Evolutionary conservation across 2,113 vertebrate species (phyloP), one percentile per base, ranked within the genome.

Genomic region (Entomyzon cyanotis): DNA sequence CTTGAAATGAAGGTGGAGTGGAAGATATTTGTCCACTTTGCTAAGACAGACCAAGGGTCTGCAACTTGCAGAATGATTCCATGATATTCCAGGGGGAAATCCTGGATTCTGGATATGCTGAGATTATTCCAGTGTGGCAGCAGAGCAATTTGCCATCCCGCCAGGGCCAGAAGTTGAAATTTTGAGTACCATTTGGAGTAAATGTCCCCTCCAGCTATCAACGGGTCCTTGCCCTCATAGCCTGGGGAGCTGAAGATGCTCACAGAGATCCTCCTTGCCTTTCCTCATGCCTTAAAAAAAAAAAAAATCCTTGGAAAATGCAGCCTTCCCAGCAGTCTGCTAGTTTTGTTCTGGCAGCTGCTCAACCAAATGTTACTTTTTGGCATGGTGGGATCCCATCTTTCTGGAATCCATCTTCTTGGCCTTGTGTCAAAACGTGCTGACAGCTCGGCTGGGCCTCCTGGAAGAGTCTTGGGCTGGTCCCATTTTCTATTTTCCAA

Each of bases 291-390:
- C 44, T 59, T 59, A 20, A 55, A 86, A 83, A 74, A 39, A 39
- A 39, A 35, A 53, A 49, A 39, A 11, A 46, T 3, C 16, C 19
- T n/a, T 58, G 35, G 47, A 93, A 87, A 87, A 84, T 2, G 49
- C 41, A 89, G 63, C 59, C 68, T 91, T 90, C 63, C 41, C 37
- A 73, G 70, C 90, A 95, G 85, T 65, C 92, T 93, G 67, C 68
- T 95, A 92, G 85, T 23, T 96, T 73, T 87, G 55, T 87, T 90
- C 56, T 85, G 88, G 94, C 95, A 96, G 94, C 69, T 95, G 90
- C 88, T 94, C 71, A 79, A 58, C 67, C 92, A 93, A 95, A 96
- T 92, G 90, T 90, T 90, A 28, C 14, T 9, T 58, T 93, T 65
- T 93, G 89, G 83, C 86, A 59, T 20, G 44, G 84, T 56, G 74